These are phyloP conservation scores for Oscheius sp. DNA, from an alignment of 2,888 invertebrate genomes.

Conservation along the genomic window DNA sequence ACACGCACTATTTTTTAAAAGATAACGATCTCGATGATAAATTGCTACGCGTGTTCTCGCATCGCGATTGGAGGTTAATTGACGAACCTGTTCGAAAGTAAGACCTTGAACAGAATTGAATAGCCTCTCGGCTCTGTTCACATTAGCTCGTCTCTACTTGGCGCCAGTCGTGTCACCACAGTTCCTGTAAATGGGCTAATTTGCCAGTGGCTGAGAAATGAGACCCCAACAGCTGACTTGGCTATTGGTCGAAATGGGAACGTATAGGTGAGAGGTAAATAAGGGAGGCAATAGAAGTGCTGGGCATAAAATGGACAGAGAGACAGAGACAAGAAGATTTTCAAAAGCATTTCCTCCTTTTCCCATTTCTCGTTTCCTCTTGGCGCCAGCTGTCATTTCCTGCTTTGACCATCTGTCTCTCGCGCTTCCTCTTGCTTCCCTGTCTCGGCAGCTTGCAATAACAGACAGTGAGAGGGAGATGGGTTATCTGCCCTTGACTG, in stretches of 20 bases:
- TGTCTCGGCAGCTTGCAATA: slow-evolving; percentile 43
- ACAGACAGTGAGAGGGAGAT: slow-evolving; percentile 32
- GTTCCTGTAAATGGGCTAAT: not conserved
- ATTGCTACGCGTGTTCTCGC: no score
- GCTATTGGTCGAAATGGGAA: slow-evolving; percentile 23
- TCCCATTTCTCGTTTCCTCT: slow-evolving; percentile 29
- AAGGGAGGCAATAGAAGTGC: slow-evolving; percentile 9
- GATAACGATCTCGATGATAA: no score
- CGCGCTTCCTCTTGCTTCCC: slow-evolving; percentile 23
- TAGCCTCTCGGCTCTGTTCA: no score
- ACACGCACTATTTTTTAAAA: no score
- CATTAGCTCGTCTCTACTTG: no score
- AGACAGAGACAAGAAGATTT: slow-evolving; percentile 8
- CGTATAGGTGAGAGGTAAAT: not conserved
- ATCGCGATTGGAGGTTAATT: no score
- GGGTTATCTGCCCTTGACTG: slow-evolving; percentile 34
- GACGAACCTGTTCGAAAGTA: no score
- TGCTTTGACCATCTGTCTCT: slow-evolving; percentile 33
- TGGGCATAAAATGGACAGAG: slow-evolving; percentile 1
- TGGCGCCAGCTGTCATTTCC: slow-evolving; percentile 22
- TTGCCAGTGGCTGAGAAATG: slow-evolving; percentile 14
- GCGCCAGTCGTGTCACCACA: not conserved
- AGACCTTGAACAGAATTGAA: no score
- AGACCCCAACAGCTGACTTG: slow-evolving; percentile 4
- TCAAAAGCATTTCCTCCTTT: not conserved